Conservation (phyloP, 92 coral and sea anemone genomes). For the Montipora capitata region DNA sequence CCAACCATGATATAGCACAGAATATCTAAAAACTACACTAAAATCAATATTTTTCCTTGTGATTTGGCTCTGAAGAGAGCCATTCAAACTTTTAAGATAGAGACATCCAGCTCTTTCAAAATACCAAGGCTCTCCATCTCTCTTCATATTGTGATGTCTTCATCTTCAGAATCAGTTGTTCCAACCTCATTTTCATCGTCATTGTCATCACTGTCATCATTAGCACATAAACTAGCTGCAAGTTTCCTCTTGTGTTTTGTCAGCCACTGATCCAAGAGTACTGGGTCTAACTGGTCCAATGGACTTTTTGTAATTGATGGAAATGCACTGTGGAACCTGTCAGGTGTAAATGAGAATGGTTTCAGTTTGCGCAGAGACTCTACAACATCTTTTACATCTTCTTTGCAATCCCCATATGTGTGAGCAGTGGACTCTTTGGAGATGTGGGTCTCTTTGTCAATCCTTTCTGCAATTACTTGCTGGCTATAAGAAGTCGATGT, state of each 20-base stretch:
- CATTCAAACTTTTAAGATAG: no score
- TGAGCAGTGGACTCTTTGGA: conserved; percentile 35
- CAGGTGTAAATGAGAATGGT: conserved; percentile 47
- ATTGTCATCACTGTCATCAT: not conserved
- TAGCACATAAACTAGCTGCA: conserved; percentile 22
- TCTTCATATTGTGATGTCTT: not conserved
- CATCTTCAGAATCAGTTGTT: not conserved
- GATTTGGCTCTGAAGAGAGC: no score
- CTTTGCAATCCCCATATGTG: conserved; percentile 41
- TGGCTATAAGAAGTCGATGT: conserved; percentile 67
- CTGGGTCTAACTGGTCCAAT: conserved; percentile 32
- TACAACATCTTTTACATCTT: conserved; percentile 56
- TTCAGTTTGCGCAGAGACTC: conserved; percentile 13
- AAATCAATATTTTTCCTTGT: no score
- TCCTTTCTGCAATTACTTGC: not conserved
- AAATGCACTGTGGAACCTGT: conserved; percentile 43
- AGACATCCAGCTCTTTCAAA: no score
- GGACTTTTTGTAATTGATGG: conserved; percentile 26
- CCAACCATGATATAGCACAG: no score
- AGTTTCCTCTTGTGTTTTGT: conserved; percentile 48
- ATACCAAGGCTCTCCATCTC: not conserved
- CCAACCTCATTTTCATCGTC: not conserved
- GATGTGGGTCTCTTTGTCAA: conserved; percentile 11
- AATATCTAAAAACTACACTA: no score
- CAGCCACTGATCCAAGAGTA: conserved; percentile 45